Conservation (phyloP, 2,113 vertebrate species). For the Nestor notabilis region DNA sequence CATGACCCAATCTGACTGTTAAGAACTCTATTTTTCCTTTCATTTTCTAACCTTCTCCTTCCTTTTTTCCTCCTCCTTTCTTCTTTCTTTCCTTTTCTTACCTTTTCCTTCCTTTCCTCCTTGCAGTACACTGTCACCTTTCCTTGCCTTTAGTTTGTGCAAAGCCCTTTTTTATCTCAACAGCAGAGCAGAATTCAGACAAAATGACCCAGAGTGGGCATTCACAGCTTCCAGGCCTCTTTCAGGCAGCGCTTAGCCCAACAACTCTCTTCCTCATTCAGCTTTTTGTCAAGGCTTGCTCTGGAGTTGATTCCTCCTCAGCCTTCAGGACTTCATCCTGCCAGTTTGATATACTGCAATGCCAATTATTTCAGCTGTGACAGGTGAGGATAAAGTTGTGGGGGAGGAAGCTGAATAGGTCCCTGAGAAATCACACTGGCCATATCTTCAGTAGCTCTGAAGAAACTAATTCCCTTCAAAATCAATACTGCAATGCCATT, state of each 20-base stretch:
- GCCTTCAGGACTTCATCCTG: neutral
- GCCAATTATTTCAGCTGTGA: constrained; percentile 56
- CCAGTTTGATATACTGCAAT: constrained; percentile 7
- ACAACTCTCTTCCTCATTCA: neutral
- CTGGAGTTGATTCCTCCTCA: neutral
- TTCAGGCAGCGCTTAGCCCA: neutral
- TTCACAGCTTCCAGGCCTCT: neutral
- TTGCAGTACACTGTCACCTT: neutral
- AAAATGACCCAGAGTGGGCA: neutral
- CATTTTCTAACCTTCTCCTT: neutral
- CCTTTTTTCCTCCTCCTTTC: neutral
- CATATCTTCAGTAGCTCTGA: constrained; percentile 43
- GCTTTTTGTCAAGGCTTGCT: neutral
- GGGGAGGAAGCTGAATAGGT: neutral
- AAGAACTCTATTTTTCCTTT: neutral
- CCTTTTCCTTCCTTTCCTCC: neutral
- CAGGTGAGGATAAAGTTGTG: constrained; percentile 48
- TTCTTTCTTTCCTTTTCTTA: neutral
- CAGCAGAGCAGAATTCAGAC: neutral
- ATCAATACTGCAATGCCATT: constrained; percentile 57
- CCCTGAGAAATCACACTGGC: constrained; percentile 22
- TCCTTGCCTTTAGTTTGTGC: neutral
- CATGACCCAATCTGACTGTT: neutral
- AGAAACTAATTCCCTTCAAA: constrained; percentile 66
- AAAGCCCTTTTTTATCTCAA: neutral